A percentile compares a stretch with the other conserved stretches of the same genome.
Evolutionary conservation across 2,888 invertebrate species (phyloP).

Genomic region (Cantharis flavilabris): DNA sequence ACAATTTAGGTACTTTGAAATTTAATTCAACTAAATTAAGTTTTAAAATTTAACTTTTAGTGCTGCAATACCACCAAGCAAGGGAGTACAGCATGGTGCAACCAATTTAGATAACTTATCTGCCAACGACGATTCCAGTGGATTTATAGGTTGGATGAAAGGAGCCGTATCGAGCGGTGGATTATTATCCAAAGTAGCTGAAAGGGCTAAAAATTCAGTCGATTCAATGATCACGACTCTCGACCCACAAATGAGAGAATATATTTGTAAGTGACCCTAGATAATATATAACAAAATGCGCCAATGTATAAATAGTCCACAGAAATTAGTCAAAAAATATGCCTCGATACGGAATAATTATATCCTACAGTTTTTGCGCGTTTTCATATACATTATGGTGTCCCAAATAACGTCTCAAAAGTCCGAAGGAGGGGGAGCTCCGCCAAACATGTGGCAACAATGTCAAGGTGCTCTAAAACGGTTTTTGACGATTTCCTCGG

Average conservation of each 20-base stretch:
- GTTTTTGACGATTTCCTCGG: too few species aligned
- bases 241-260: constrained; percentile 89
- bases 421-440: too few species aligned
- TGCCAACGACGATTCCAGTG: constrained; percentile 58
- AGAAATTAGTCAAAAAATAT: too few species aligned
- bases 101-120: constrained; percentile 37
- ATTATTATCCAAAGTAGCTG: constrained; percentile 70
- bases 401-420: too few species aligned
- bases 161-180: constrained; percentile 70
- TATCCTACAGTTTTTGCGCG: too few species aligned
- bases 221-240: constrained; percentile 86
- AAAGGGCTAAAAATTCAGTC: constrained; percentile 78
- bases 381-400: too few species aligned
- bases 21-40: background rate
- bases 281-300: background rate
- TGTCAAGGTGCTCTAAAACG: too few species aligned
- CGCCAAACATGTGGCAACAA: too few species aligned
- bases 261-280: constrained; percentile 68
- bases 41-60: constrained; percentile 38
- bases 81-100: constrained; percentile 45
- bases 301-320: too few species aligned
- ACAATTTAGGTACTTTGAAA: constrained; percentile 48
- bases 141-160: constrained; percentile 71
- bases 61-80: constrained; percentile 53
- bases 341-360: too few species aligned